Conservation (phyloP, 2,113 vertebrate genomes). For the Phyllostomus hastatus region DNA sequence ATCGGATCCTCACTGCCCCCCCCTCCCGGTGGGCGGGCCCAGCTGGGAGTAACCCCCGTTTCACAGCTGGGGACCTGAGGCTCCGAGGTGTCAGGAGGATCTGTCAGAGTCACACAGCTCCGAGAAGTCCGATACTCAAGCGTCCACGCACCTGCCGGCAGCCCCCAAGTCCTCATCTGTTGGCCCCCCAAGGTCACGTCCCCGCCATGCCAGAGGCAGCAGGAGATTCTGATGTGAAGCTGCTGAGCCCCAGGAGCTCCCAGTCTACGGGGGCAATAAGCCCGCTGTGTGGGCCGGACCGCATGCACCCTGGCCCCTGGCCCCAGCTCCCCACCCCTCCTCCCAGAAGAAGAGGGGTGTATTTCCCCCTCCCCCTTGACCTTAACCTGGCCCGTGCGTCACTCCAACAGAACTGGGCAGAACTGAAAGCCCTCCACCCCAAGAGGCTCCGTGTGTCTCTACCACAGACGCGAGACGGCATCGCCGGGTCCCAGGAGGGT, state of each 20-base stretch:
- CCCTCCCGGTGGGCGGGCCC: too few species aligned
- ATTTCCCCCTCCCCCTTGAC: background rate
- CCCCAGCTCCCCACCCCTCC: background rate
- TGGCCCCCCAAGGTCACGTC: background rate
- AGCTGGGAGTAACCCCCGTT: background rate
- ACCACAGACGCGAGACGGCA: fast-evolving
- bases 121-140: background rate
- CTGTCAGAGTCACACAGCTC: background rate
- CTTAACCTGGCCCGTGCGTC: background rate
- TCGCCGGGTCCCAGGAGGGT: fast-evolving
- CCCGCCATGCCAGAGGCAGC: background rate
- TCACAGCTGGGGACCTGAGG: background rate
- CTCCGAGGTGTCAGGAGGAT: too few species aligned
- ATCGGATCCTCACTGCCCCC: fast-evolving
- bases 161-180: background rate
- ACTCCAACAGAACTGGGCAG: too few species aligned
- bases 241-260: too few species aligned
- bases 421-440: background rate
- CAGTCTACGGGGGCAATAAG: background rate
- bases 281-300: fast-evolving
- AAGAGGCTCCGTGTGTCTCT: fast-evolving
- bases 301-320: too few species aligned
- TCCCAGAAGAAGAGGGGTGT: background rate
- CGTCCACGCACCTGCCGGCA: fast-evolving
- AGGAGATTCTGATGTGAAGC: background rate